phyloP scores from a whole-genome alignment of 2,797 vertebrate species.

The Chaunax sp. region DNA sequence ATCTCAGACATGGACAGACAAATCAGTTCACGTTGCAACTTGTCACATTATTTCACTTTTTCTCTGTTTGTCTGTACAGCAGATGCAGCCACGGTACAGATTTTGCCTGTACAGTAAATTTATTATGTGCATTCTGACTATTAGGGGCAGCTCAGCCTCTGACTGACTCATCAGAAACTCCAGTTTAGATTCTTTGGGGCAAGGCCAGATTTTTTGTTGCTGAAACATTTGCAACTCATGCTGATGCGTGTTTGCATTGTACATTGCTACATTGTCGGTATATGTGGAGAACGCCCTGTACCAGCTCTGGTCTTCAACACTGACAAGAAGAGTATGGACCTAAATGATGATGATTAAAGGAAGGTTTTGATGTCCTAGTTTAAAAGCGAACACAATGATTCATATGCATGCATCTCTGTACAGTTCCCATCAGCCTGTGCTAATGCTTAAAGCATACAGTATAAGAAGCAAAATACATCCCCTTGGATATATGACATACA shows the following conservation, averaged over 20 bases:
- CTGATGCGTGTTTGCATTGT: no score
- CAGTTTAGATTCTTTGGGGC: background rate
- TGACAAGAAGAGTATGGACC: no score
- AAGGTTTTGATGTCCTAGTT: background rate
- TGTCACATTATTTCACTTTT: background rate
- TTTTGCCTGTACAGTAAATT: no score
- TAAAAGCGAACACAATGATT: background rate
- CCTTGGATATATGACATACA: constrained; percentile 14
- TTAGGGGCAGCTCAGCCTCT: background rate
- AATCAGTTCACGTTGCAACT: background rate
- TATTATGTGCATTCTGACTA: no score
- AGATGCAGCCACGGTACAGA: no score
- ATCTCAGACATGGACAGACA: background rate
- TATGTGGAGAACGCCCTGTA: background rate
- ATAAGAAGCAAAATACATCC: constrained; percentile 1
- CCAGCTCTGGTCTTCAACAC: no score
- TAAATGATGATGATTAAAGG: no score
- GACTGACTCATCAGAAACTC: background rate
- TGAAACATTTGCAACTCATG: background rate
- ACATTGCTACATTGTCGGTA: no score
- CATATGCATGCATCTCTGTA: background rate
- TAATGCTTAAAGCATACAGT: constrained; percentile 11
- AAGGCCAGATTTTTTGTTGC: background rate
- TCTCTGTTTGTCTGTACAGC: background rate
- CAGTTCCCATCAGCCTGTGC: background rate